phyloP scores from a whole-genome alignment of 2,888 invertebrate genomes.

The Notodonta dromedarius region DNA sequence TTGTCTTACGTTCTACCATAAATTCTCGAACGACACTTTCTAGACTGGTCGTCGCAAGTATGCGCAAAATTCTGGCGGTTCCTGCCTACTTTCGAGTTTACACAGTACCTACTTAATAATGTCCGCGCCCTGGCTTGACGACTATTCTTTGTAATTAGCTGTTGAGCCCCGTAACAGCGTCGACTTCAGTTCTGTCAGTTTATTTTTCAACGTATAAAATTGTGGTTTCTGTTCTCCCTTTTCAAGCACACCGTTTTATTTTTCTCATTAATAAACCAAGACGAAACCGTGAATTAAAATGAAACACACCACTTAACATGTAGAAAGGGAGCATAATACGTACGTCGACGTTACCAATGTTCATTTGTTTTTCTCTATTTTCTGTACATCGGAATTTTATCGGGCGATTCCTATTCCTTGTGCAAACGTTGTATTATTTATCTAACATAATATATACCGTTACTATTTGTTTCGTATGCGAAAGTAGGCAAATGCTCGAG shows the following conservation, averaged over 20 bases:
- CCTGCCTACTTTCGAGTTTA: constrained; percentile 39
- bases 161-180: constrained; percentile 36
- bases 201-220: constrained; percentile 30
- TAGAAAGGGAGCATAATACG: constrained; percentile 19
- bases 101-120: constrained; percentile 43
- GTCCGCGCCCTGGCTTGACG: constrained; percentile 26
- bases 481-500: constrained; percentile 31
- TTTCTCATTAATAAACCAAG: background rate
- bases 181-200: constrained; percentile 34
- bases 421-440: constrained; percentile 44
- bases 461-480: constrained; percentile 28
- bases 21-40: constrained; percentile 56
- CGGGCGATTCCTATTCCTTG: constrained; percentile 35
- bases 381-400: constrained; percentile 40
- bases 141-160: constrained; percentile 45
- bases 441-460: constrained; percentile 35
- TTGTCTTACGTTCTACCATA: constrained; percentile 63
- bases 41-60: constrained; percentile 48
- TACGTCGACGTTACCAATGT: constrained; percentile 33
- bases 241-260: background rate
- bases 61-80: constrained; percentile 46
- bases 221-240: constrained; percentile 24
- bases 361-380: constrained; percentile 41
- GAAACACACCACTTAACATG: background rate
- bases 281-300: constrained; percentile 2